Evolutionary conservation across 2,797 vertebrate genomes (phyloP).

Genomic region (Danio tinwini): DNA sequence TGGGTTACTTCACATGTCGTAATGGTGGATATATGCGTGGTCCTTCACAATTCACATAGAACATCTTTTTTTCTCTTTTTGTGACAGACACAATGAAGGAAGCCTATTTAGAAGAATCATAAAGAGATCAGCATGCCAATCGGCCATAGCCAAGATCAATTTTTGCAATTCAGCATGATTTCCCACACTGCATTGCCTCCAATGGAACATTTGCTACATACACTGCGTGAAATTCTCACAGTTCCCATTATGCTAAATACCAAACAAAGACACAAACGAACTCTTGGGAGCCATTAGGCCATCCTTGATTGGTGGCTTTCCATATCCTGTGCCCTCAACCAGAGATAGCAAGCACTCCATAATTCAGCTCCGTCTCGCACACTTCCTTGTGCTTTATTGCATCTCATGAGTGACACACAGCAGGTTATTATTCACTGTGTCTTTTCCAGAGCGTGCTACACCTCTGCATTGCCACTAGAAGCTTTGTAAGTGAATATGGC

Average conservation of each 20-base stretch:
- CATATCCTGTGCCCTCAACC: slow-evolving; percentile 69
- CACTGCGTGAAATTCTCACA: slow-evolving; percentile 30
- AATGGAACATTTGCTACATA: slow-evolving; percentile 42
- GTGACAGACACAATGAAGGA: slow-evolving; percentile 4
- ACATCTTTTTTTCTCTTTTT: slow-evolving; percentile 10
- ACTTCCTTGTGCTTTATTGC: slow-evolving; percentile 69
- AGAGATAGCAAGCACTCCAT: slow-evolving; percentile 58
- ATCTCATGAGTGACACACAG: slow-evolving; percentile 61
- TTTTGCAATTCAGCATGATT: slow-evolving; percentile 13
- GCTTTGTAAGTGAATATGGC: slow-evolving; percentile 56
- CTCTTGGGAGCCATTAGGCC: slow-evolving; percentile 67
- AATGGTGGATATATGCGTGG: not conserved
- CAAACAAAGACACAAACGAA: slow-evolving; percentile 72
- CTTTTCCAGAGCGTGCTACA: slow-evolving; percentile 51
- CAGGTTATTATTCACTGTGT: slow-evolving; percentile 65
- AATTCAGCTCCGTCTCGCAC: slow-evolving; percentile 62
- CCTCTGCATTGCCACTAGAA: slow-evolving; percentile 55
- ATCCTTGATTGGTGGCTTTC: slow-evolving; percentile 71
- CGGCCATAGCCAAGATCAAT: not conserved
- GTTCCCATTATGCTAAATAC: slow-evolving; percentile 55
- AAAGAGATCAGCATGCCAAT: slow-evolving; percentile 6
- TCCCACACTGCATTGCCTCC: slow-evolving; percentile 30
- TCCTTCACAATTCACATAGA: slow-evolving; percentile 26
- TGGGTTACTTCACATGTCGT: not conserved
- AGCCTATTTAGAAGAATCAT: slow-evolving; percentile 17